Base-by-base conservation (phyloP, 1,140 invertebrate species). In the Drosophila guanche region DNA sequence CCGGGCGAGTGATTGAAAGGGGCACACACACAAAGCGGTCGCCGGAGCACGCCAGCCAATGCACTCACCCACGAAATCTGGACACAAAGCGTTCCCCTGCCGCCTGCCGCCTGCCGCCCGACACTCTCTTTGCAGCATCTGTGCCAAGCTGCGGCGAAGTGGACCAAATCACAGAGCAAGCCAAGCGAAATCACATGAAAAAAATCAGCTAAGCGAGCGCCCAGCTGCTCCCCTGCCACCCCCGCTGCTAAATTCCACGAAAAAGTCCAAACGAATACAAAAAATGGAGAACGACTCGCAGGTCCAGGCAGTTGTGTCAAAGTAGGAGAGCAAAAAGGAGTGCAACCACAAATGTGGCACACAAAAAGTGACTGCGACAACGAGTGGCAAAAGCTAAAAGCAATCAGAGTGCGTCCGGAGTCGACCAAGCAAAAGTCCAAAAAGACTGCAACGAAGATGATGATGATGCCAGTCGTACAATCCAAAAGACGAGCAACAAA, bases 361-460 rank as follows among this genome's bases (percentile, higher is more conserved):
- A 58, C 53, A 71, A 71, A 72, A 41, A 65, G n/a, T 42, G 23
- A 51, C 14, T 22, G 45, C 29, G 3, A 2, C 7, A 10, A 37
- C 23, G 33, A 57, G 43, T 62, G 57, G 29, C 57, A 41, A 63
- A 63, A 62, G 56, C 45, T 59, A 46, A 68, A 55, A 55, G 61
- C 51, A 68, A 68, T 48, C 50, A 67, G 23, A 48, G 27, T 55
- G 29, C 65, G 46, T 46, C 67, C 50, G 12, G 12, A 47, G 40
- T 48, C 14, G 41, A 6, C 33, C 33, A 37, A 37, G 33, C 33
- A 37, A 10, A 1, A 27, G 5, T 4, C 61, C 71, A 77, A 88
- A 86, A 81, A 75, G 62, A 51, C 75, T 74, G 61, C 77, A 77
- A 81, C 65, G 59, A 79, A 79, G 67, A 65, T 76, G 62, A 48